Percentiles rank a stretch among this genome's conserved stretches.
Evolutionary conservation across 2,888 invertebrate species (phyloP).

Genomic region (Himalopsyche anomala): DNA sequence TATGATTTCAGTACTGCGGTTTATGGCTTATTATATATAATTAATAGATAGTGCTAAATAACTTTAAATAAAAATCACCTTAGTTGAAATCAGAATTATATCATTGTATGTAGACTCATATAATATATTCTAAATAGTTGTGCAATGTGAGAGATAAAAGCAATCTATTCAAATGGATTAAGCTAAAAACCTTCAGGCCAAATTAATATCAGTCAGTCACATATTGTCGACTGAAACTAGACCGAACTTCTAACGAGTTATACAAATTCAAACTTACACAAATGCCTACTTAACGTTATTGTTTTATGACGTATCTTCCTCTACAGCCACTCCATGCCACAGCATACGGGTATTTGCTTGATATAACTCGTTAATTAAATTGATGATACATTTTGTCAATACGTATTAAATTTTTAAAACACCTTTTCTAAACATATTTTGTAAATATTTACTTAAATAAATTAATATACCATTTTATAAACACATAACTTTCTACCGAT

Average conservation of each 20-base stretch:
- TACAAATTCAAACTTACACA: neutral
- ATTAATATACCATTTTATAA: no score
- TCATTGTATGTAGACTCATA: neutral
- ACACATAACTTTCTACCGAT: no score
- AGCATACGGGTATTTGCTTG: neutral
- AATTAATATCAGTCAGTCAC: slow-evolving; percentile 24
- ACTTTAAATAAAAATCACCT: neutral
- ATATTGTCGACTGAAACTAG: neutral
- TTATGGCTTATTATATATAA: neutral
- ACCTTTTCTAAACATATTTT: no score
- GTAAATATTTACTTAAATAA: no score
- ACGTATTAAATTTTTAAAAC: no score
- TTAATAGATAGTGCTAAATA: neutral
- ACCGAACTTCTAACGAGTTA: neutral
- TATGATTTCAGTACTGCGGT: no score
- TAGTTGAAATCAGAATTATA: neutral
- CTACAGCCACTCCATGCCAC: neutral
- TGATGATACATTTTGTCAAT: no score
- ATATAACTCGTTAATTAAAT: no score
- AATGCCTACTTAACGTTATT: neutral
- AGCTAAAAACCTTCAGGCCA: neutral
- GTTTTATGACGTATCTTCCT: neutral
- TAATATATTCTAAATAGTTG: neutral
- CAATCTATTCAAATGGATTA: slow-evolving; percentile 7
- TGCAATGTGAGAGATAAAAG: neutral